Percentiles rank a stretch among this genome's conserved stretches.
Evolutionary conservation across 2,797 vertebrate genomes (phyloP).

Genomic region (Glossophaga mutica): DNA sequence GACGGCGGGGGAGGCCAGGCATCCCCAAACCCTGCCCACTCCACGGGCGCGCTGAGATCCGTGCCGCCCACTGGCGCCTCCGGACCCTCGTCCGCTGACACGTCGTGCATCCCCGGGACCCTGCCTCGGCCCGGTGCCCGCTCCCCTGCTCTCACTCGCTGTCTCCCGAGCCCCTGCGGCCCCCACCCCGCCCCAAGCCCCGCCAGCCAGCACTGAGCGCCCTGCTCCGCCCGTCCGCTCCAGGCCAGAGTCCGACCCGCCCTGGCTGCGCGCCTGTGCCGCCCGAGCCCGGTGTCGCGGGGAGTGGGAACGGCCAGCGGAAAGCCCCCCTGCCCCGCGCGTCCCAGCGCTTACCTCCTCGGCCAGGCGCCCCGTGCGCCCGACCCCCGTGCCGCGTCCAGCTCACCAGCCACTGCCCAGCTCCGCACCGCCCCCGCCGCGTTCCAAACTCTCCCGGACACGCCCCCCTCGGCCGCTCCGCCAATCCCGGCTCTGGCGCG

Average conservation of each 20-base stretch:
- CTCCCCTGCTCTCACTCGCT: not conserved
- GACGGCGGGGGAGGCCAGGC: not conserved
- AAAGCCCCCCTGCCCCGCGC: rapidly evolving
- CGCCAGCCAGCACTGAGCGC: not conserved
- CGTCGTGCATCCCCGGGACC: rapidly evolving
- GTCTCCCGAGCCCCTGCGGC: not conserved
- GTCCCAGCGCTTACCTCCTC: not conserved
- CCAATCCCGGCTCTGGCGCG: conserved; percentile 34
- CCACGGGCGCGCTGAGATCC: not conserved
- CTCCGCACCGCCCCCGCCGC: rapidly evolving
- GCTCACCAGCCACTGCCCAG: rapidly evolving
- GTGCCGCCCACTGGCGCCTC: not conserved
- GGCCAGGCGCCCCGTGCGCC: too few species aligned
- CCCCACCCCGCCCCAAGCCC: not conserved
- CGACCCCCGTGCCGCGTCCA: rapidly evolving
- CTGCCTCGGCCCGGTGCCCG: not conserved
- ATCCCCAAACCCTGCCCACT: too few species aligned
- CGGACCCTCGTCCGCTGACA: not conserved
- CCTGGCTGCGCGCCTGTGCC: not conserved
- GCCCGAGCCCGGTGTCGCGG: not conserved
- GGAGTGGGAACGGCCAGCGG: not conserved
- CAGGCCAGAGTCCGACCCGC: rapidly evolving
- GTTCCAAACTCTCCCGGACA: not conserved
- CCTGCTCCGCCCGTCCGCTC: not conserved
- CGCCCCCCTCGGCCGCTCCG: not conserved